Percentiles rank a stretch among this genome's conserved stretches.
Evolutionary conservation across 2,113 vertebrate species (phyloP).

Genomic region (Sarotherodon lohbergeri): DNA sequence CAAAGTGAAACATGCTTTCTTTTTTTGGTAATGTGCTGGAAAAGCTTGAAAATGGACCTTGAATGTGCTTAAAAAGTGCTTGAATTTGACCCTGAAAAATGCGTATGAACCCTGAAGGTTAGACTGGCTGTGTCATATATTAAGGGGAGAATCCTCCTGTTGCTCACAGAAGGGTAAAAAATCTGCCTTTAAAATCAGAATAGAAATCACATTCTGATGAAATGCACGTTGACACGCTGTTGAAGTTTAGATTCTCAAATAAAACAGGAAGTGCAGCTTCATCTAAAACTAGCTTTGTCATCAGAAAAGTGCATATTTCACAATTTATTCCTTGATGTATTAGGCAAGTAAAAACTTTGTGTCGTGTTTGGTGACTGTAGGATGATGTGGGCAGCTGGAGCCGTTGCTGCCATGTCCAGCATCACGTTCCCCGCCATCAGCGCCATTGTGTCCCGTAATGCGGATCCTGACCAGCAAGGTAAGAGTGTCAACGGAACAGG

Average conservation of each 20-base stretch:
- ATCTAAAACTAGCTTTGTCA: not conserved
- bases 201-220: not conserved
- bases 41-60: too few species aligned
- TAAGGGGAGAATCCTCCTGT: not conserved
- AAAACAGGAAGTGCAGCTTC: not conserved
- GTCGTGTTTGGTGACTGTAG: conserved; percentile 46
- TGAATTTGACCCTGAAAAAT: too few species aligned
- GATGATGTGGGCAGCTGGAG: conserved; percentile 94
- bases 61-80: too few species aligned
- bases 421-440: conserved; percentile 88
- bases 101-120: not conserved
- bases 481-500: not conserved
- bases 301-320: not conserved
- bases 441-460: conserved; percentile 84
- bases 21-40: too few species aligned
- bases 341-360: not conserved
- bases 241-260: not conserved
- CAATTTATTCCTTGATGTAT: not conserved
- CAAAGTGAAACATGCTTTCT: too few species aligned
- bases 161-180: not conserved
- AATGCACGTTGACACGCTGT: not conserved
- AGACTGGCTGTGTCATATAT: not conserved
- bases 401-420: conserved; percentile 89
- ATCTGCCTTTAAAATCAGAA: not conserved
- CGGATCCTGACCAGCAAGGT: conserved; percentile 87